phyloP scores from a whole-genome alignment of 1,140 invertebrate genomes.

The Habropoda laboriosa region DNA sequence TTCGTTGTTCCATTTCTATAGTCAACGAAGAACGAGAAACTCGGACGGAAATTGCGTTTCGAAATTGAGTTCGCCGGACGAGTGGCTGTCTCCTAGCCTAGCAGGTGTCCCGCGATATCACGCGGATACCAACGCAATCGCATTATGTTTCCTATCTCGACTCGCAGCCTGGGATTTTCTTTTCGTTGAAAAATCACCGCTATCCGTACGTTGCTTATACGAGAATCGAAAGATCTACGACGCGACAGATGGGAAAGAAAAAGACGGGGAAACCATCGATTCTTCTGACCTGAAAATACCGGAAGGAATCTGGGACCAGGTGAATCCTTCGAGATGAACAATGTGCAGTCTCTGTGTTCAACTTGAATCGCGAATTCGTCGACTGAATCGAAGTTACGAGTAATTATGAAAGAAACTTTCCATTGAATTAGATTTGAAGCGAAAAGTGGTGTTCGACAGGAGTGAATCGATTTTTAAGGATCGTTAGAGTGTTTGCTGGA shows the following conservation, averaged over 20 bases:
- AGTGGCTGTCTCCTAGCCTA: constrained; percentile 10
- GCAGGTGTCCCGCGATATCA: constrained; percentile 19
- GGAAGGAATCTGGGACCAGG: not conserved
- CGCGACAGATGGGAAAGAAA: not conserved
- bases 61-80: constrained; percentile 31
- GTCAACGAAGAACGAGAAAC: constrained; percentile 14
- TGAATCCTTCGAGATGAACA: not conserved
- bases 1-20: constrained; percentile 14
- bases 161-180: constrained; percentile 5
- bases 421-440: too few species aligned
- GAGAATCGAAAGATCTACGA: constrained; percentile 5
- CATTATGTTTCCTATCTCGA: constrained; percentile 15
- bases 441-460: not conserved
- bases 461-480: too few species aligned
- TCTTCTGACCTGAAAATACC: not conserved
- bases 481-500: too few species aligned
- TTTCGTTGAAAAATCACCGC: constrained; percentile 15
- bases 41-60: constrained; percentile 37
- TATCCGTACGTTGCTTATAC: not conserved
- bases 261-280: not conserved
- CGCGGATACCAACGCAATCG: constrained; percentile 21
- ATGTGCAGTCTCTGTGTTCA: too few species aligned
- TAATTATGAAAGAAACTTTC: too few species aligned
- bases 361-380: too few species aligned
- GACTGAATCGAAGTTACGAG: too few species aligned